Conservation (phyloP, 2,888 invertebrate genomes). For the Micropterix aruncella region DNA sequence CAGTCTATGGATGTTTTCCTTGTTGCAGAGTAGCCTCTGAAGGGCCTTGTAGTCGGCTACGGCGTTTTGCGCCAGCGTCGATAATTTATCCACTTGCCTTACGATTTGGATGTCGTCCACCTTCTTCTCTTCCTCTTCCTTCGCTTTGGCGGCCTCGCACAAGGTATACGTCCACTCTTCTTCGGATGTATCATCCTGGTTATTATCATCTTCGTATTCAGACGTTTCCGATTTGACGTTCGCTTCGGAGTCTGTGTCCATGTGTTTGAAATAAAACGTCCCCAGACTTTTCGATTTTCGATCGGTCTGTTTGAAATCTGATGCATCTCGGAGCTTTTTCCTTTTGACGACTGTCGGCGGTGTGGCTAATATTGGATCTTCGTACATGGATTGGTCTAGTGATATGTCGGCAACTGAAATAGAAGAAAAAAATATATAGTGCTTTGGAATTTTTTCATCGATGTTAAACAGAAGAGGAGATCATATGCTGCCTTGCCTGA, state of each 20-base stretch:
- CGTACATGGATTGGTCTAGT: slow-evolving; percentile 16
- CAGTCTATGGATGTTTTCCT: slow-evolving; percentile 55
- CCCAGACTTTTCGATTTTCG: slow-evolving; percentile 70
- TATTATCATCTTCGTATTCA: slow-evolving; percentile 32
- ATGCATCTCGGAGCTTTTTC: slow-evolving; percentile 39
- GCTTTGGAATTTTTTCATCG: too few relatives aligned
- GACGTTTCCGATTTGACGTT: slow-evolving; percentile 31
- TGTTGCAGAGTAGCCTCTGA: slow-evolving; percentile 36
- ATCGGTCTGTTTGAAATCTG: slow-evolving; percentile 55
- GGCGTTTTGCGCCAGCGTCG: slow-evolving; percentile 8
- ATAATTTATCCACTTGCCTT: slow-evolving; percentile 13
- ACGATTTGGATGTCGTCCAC: not conserved
- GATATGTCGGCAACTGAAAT: not conserved
- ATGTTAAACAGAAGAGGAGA: not conserved
- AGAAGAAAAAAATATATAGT: not conserved
- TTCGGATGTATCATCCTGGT: slow-evolving; percentile 33
- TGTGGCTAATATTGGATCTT: slow-evolving; percentile 24
- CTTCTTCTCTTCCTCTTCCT: slow-evolving; percentile 31
- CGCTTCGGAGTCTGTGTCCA: slow-evolving; percentile 74
- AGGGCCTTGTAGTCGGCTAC: slow-evolving; percentile 6
- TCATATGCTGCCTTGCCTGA: too few relatives aligned
- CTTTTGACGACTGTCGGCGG: slow-evolving; percentile 32
- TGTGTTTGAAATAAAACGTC: slow-evolving; percentile 75
- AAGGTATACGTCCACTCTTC: slow-evolving; percentile 57
- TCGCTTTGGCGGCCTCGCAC: slow-evolving; percentile 30